These are phyloP conservation scores for Artemisiospiza belli DNA, from an alignment of 2,113 vertebrate genomes.

Conservation along the genomic window DNA sequence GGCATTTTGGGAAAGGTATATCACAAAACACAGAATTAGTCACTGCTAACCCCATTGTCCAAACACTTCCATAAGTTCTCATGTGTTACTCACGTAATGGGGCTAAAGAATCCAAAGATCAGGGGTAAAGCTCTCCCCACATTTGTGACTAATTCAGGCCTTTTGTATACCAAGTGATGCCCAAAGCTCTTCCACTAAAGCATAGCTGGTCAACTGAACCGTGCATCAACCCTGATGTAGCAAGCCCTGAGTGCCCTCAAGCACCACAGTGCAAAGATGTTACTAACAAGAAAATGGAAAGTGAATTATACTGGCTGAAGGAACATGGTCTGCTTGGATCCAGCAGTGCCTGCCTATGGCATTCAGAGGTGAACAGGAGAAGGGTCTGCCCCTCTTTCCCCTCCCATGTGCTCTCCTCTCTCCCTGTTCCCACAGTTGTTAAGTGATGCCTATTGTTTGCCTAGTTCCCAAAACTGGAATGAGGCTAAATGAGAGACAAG, in stretches of 20 bases:
- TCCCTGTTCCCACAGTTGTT: neutral
- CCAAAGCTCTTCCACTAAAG: neutral
- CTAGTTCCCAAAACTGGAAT: neutral
- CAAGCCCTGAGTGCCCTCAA: neutral
- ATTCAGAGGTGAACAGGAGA: neutral
- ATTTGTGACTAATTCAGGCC: neutral
- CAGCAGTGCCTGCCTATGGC: neutral
- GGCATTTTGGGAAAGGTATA: neutral
- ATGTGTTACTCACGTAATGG: rapidly evolving
- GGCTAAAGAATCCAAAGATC: neutral
- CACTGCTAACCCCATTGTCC: neutral
- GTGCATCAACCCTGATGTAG: rapidly evolving
- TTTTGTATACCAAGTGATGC: neutral
- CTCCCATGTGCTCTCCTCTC: neutral
- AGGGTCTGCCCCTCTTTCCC: neutral
- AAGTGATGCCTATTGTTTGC: neutral
- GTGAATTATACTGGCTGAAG: neutral
- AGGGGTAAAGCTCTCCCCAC: neutral
- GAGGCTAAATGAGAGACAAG: neutral
- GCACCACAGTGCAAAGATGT: neutral
- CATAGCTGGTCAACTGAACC: neutral
- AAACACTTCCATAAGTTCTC: neutral
- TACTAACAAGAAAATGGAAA: neutral
- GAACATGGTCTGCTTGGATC: neutral
- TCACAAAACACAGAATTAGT: neutral